Conservation (phyloP, 2,113 vertebrate genomes). For the Penelope pileata region DNA sequence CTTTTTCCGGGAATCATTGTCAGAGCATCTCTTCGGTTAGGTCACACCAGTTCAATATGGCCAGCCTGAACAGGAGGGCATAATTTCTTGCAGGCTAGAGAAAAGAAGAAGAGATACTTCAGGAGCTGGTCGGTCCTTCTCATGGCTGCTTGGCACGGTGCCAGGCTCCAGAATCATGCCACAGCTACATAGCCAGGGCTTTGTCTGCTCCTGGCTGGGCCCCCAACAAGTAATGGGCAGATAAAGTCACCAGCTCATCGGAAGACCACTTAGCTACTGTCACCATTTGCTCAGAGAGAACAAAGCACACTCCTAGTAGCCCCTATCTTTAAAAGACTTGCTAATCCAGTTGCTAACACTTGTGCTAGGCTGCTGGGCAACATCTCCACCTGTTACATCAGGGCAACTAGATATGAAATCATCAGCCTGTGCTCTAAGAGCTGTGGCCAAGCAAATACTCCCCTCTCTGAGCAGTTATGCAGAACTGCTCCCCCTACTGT, state of each 20-base stretch:
- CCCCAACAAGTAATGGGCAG: not conserved
- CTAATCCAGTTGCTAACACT: not conserved
- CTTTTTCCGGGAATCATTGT: constrained; percentile 52
- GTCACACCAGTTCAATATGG: not conserved
- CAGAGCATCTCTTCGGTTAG: not conserved
- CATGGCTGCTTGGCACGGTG: not conserved
- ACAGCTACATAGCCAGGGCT: not conserved
- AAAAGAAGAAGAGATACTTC: not conserved
- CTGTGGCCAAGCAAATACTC: not conserved
- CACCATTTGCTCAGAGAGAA: not conserved
- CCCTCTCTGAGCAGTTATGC: not conserved
- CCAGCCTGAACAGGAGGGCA: not conserved
- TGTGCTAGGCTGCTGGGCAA: not conserved
- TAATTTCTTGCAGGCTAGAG: not conserved
- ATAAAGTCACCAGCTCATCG: not conserved
- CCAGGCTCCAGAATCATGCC: not conserved
- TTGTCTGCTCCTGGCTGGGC: not conserved
- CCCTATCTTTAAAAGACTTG: not conserved
- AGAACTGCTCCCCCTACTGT: not conserved
- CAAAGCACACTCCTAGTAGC: not conserved
- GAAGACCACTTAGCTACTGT: not conserved
- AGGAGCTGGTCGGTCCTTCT: not conserved
- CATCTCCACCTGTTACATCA: not conserved
- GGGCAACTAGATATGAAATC: not conserved
- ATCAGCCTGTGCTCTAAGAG: not conserved